Conservation (phyloP, 2,888 invertebrate species). For the Ophion slaviceki region DNA sequence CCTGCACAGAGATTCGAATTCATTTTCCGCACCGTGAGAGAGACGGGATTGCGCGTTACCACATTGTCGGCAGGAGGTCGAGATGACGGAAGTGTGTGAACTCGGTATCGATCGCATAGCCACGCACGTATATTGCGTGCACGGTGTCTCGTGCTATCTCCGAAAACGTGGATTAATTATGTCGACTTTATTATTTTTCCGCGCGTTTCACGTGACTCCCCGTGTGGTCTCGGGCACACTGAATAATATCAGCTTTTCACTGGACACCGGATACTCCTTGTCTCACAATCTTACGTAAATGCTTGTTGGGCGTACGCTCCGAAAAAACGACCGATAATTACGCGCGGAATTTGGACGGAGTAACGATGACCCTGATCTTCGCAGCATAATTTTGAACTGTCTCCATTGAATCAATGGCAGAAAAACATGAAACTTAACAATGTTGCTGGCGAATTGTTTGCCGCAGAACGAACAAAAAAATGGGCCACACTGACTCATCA, state of each 20-base stretch:
- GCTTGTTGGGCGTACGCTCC: not conserved
- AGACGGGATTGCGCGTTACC: not conserved
- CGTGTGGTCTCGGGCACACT: not conserved
- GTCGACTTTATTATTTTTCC: not conserved
- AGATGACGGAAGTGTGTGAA: slow-evolving; percentile 31
- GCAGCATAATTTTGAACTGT: not conserved
- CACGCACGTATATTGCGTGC: not conserved
- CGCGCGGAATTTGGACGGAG: not conserved
- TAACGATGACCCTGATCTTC: not conserved
- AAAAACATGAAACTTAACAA: too few species aligned
- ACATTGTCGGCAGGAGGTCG: not conserved
- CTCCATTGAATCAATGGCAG: not conserved
- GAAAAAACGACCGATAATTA: slow-evolving; percentile 27
- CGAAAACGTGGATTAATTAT: not conserved
- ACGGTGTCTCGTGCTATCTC: slow-evolving; percentile 13
- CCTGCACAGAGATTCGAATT: slow-evolving; percentile 6
- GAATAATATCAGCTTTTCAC: slow-evolving; percentile 19
- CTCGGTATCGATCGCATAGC: slow-evolving; percentile 48
- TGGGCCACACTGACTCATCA: too few species aligned
- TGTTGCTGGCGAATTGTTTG: too few species aligned
- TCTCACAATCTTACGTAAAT: slow-evolving; percentile 35
- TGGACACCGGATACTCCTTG: slow-evolving; percentile 15
- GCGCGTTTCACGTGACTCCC: not conserved
- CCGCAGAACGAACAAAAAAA: too few species aligned
- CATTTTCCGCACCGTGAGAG: slow-evolving; percentile 1